These are phyloP conservation scores for Dromius quadrimaculatus DNA, from an alignment of 2,888 invertebrate genomes.

Conservation along the genomic window DNA sequence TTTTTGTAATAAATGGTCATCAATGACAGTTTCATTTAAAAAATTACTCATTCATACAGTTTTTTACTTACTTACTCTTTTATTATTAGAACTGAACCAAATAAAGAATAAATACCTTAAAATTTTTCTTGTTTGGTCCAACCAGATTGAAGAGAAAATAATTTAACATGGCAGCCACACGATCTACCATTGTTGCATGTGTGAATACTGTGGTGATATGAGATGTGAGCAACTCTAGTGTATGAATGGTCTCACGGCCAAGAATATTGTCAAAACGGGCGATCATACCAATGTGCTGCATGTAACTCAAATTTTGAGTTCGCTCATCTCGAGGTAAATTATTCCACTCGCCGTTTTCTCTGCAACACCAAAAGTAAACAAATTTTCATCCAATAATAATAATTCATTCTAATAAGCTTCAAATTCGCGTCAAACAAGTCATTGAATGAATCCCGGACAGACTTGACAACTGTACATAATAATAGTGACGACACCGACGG, in stretches of 20 bases:
- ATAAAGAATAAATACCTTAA: conserved; percentile 80
- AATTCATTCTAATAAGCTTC: too few relatives aligned
- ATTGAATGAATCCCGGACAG: too few relatives aligned
- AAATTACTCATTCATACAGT: too few relatives aligned
- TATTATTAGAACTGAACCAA: too few relatives aligned
- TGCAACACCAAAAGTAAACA: conserved; percentile 57
- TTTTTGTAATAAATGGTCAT: too few relatives aligned
- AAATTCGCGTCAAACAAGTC: too few relatives aligned
- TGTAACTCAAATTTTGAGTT: conserved; percentile 77
- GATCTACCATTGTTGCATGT: conserved; percentile 90
- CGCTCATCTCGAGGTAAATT: conserved; percentile 77
- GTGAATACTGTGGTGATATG: conserved; percentile 87
- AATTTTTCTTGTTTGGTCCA: conserved; percentile 91
- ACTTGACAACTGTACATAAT: too few relatives aligned
- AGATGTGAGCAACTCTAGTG: conserved; percentile 82
- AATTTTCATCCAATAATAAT: too few relatives aligned
- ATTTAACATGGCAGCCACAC: conserved; percentile 95
- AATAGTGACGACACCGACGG: too few relatives aligned
- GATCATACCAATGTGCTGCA: conserved; percentile 84
- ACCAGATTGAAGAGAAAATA: conserved; percentile 91
- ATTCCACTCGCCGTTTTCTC: conserved; percentile 83
- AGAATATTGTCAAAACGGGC: conserved; percentile 94
- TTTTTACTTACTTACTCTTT: too few relatives aligned
- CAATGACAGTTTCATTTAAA: too few relatives aligned
- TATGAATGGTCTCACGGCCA: conserved; percentile 88